Percentiles rank a stretch among this genome's conserved stretches.
These are phyloP conservation scores for Bombus fervidus DNA, from an alignment of 1,140 invertebrate species.

Conservation along the genomic window DNA sequence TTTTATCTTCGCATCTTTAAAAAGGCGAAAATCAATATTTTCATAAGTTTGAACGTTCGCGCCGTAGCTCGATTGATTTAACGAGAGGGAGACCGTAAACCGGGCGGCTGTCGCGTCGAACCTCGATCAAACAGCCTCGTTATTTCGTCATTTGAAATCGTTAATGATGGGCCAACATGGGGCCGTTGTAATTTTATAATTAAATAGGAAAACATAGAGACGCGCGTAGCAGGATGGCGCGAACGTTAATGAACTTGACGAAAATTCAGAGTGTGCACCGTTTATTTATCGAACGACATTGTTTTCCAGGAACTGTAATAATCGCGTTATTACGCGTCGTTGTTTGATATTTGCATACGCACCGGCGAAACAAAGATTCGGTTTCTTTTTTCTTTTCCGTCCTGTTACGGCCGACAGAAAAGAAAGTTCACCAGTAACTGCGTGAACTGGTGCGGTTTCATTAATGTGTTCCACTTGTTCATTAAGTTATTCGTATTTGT, in stretches of 20 bases:
- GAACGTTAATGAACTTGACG: constrained; percentile 19
- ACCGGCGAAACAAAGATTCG: neutral
- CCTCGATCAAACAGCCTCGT: neutral
- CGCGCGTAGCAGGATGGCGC: too few species aligned
- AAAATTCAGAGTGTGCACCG: neutral
- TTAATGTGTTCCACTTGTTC: constrained; percentile 36
- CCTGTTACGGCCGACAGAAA: neutral
- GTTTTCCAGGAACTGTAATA: neutral
- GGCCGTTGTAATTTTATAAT: constrained; percentile 32
- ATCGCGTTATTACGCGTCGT: neutral
- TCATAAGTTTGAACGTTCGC: neutral
- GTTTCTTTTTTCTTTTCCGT: neutral
- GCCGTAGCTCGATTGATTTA: neutral
- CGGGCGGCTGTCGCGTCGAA: too few species aligned
- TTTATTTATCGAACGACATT: constrained; percentile 25
- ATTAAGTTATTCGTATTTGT: constrained; percentile 39
- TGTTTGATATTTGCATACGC: neutral
- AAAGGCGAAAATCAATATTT: neutral
- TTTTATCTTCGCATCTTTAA: neutral
- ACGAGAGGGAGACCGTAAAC: neutral
- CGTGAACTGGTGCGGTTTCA: neutral
- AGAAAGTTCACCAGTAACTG: constrained; percentile 2
- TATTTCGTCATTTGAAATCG: constrained; percentile 38
- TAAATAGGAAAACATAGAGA: constrained; percentile 4
- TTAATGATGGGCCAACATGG: neutral